Evolutionary conservation across 2,888 invertebrate genomes (phyloP), one percentile per base, ranked within the genome.

Genomic region (Lasioglossum zephyrum): DNA sequence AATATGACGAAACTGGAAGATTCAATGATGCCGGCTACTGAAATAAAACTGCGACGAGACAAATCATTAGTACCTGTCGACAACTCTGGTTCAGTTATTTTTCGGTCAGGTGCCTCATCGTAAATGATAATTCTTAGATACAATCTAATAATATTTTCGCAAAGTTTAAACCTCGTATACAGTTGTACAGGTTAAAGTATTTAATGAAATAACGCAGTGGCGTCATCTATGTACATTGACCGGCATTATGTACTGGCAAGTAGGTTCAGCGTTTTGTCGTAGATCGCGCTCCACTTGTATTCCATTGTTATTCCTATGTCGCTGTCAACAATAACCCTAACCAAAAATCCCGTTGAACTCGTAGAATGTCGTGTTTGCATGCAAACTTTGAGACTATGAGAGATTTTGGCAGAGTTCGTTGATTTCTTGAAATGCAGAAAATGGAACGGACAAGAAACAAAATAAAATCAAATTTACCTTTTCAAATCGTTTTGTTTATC

Each of bases 401-500:
- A 44, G 13, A 44, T 44, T 44, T 44, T 13, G 0, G 22, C 8
- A 1, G 39, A 9, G 63, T 66, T 16, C 26, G 49, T 53, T 80
- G 44, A 63, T 49, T 26, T 75, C 36, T 74, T 1, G 26, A 44
- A 31, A 36, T 26, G 63, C 66, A n/a, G 18, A 60, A 16, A 18
- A 49, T 31, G 57, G 72, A 60, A 57, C 73, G 13, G 86, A 86
- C 95, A 96, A 96, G 96, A 87, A 95, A 96, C 93, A 95, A 96
- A 93, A 95, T 96, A 83, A 96, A 96, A 88, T 96, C 97, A 11
- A 97, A 96, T 95, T 95, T 98, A 78, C 96, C 97, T 0, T 96
- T 97, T 91, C 99, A 99, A 96, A 98, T 99, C 96, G 96, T 97
- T 74, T 95, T 99, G 78, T 98, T 97, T 95, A 97, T 98, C 91